Evolutionary conservation across 2,888 invertebrate genomes (phyloP), one percentile per base, ranked within the genome.

Genomic region (Seira sanloemensis): DNA sequence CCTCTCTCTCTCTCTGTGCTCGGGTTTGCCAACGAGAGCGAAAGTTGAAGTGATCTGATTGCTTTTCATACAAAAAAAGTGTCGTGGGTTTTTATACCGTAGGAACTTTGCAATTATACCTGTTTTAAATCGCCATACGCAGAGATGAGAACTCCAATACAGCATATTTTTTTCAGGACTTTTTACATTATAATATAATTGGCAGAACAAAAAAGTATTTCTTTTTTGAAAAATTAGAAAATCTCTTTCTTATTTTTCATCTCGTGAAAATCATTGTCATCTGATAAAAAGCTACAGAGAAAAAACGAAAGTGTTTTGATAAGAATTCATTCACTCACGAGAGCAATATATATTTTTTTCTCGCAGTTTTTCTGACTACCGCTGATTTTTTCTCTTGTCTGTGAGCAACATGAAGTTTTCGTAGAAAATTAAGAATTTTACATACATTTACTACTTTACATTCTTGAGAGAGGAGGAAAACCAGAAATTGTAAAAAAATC

Each of bases 291-390:
- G 4, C 37, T 37, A 73, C 71, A 67, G 37, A n/a, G n/a, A n/a
- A 58, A 80, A 79, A 81, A 76, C 76, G 76, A 81, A 81, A 81
- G 76, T 72, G 75, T 76, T 58, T 81, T 7, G 71, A 62, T 68
- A 81, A 65, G 65, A 37, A 37, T 7, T 12, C n/a, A n/a, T n/a
- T n/a, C 5, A 37, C 37, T 37, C 37, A 37, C 37, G 37, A 4
- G 37, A 4, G 12, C 37, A 37, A 7, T 37, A 12, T 37, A 12
- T 37, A 12, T 37, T 37, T 37, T 37, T n/a, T n/a, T n/a, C n/a
- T n/a, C n/a, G n/a, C n/a, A n/a, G n/a, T n/a, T n/a, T n/a, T n/a
- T n/a, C n/a, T 37, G 37, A 12, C 37, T 12, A 37, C 37, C 5
- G 12, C 37, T 37, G 37, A 37, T 37, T 37, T 37, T 12, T 37